Evolutionary conservation across 2,888 invertebrate species (phyloP).

Genomic region (Dioctria rufipes): DNA sequence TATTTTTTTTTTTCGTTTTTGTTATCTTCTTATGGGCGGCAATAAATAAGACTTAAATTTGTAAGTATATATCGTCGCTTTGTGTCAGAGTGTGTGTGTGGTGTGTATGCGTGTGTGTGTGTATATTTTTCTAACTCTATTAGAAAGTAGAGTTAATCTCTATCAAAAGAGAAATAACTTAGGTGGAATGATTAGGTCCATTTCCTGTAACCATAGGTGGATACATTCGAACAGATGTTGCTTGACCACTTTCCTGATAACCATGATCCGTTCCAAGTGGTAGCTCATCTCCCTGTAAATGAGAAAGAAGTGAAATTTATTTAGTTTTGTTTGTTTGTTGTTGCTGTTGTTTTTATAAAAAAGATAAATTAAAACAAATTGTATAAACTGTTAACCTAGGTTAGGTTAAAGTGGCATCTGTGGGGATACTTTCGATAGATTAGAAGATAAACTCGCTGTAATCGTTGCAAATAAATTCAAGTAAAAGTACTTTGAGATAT

Average conservation of each 20-base stretch:
- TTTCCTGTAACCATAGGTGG: slow-evolving; percentile 57
- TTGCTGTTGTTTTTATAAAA: no score
- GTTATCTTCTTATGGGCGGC: slow-evolving; percentile 37
- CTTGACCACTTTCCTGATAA: slow-evolving; percentile 57
- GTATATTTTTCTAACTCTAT: neutral
- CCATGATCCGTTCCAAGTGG: slow-evolving; percentile 55
- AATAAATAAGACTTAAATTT: slow-evolving; percentile 45
- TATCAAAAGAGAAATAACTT: slow-evolving; percentile 46
- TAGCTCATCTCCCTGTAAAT: slow-evolving; percentile 56
- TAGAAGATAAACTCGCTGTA: no score
- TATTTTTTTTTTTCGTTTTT: slow-evolving; percentile 12
- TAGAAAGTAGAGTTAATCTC: slow-evolving; percentile 40
- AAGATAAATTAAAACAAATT: no score
- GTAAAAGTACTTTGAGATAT: no score
- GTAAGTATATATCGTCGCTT: slow-evolving; percentile 36
- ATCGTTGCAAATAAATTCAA: no score
- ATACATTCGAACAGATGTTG: slow-evolving; percentile 54
- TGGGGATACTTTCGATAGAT: no score
- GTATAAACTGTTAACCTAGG: no score
- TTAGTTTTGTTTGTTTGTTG: no score
- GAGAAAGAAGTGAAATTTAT: neutral
- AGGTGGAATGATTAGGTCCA: slow-evolving; percentile 59
- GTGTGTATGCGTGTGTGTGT: no score
- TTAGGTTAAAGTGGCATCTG: no score
- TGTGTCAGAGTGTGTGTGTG: neutral